A percentile compares a stretch with the other conserved stretches of the same genome.
Evolutionary conservation across 2,888 invertebrate species (phyloP).

Genomic region (Incurvaria masculella): DNA sequence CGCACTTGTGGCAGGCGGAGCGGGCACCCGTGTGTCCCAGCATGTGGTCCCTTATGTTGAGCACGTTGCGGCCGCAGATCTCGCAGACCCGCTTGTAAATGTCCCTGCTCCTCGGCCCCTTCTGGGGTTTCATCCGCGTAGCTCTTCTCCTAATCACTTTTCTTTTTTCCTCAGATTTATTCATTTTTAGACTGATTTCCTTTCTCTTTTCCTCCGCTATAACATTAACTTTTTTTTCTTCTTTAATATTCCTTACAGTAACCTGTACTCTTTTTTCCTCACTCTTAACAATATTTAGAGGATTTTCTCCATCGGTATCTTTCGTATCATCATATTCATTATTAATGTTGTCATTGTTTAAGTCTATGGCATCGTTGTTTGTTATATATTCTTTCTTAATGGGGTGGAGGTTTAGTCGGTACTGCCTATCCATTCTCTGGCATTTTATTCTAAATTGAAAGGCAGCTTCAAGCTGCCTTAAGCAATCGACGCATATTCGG

Average conservation of each 20-base stretch:
- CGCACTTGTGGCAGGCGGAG: slow-evolving; percentile 44
- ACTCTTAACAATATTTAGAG: slow-evolving; percentile 20
- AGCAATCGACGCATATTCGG: slow-evolving; percentile 38
- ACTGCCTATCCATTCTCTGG: slow-evolving; percentile 35
- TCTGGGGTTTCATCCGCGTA: too few relatives aligned
- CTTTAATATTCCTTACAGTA: too few relatives aligned
- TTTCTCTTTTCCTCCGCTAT: too few relatives aligned
- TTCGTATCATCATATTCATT: slow-evolving; percentile 8
- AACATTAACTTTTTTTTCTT: slow-evolving; percentile 7
- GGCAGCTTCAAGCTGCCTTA: slow-evolving; percentile 38
- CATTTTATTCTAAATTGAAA: slow-evolving; percentile 48
- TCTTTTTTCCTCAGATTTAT: too few relatives aligned
- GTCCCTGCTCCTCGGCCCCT: slow-evolving; percentile 29
- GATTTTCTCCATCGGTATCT: slow-evolving; percentile 9
- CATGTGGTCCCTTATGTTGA: slow-evolving; percentile 39
- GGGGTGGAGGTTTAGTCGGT: slow-evolving; percentile 24
- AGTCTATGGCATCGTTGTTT: slow-evolving; percentile 21
- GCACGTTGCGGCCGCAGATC: slow-evolving; percentile 43
- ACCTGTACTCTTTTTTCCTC: too few relatives aligned
- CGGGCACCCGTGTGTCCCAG: slow-evolving; percentile 41
- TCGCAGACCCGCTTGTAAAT: slow-evolving; percentile 49
- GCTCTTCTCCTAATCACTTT: too few relatives aligned
- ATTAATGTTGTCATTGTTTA: slow-evolving; percentile 1
- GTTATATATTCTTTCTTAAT: not conserved
- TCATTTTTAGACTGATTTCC: too few relatives aligned